Evolutionary conservation across 2,888 invertebrate species (phyloP).

Genomic region (Anodontia alba): DNA sequence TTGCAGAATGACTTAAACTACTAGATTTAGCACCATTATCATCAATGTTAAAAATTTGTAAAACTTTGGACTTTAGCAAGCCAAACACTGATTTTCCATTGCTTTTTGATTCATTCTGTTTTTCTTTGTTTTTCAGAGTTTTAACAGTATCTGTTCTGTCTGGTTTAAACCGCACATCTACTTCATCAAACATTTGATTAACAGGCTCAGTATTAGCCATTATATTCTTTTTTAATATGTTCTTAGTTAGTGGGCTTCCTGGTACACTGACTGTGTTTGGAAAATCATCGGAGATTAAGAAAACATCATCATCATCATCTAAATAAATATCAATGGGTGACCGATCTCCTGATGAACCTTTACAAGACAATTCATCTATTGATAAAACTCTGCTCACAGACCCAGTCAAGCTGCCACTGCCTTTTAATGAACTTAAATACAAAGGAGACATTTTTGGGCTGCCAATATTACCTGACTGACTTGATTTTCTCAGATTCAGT

Average conservation of each 20-base stretch:
- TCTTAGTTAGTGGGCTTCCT: background rate
- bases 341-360: background rate
- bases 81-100: constrained; percentile 57
- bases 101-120: constrained; percentile 18
- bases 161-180: constrained; percentile 50
- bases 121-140: background rate
- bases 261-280: background rate
- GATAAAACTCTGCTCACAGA: background rate
- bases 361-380: background rate
- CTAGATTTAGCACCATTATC: background rate
- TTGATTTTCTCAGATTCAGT: background rate
- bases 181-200: constrained; percentile 25
- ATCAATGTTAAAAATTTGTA: constrained; percentile 57
- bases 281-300: background rate
- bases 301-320: constrained; percentile 4
- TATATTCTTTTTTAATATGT: background rate
- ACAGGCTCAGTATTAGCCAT: background rate
- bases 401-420: background rate
- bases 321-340: background rate
- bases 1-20: background rate
- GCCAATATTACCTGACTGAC: background rate
- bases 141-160: background rate
- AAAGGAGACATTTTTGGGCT: background rate
- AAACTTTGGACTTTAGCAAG: constrained; percentile 63
- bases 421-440: background rate